Base-by-base conservation (phyloP, 2,113 vertebrate genomes). In the Sula dactylatra region DNA sequence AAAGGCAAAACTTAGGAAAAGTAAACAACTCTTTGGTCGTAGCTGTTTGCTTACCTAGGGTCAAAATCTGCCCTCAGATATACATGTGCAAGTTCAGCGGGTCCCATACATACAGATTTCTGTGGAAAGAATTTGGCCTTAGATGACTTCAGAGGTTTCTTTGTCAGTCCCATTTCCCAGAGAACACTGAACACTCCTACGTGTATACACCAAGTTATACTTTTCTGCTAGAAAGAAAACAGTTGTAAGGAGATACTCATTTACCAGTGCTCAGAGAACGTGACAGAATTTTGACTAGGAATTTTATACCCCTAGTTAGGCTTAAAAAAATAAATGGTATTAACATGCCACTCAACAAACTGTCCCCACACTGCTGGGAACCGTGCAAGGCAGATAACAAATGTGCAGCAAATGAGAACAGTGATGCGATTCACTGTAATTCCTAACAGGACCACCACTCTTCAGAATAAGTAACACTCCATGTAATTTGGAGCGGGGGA, bases 1-100 rank as follows among this genome's bases (percentile, higher is more conserved):
- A 88, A 98, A 98, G 96, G 97, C 94, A 97, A 98, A 98, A 97
- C 92, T 93, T 94, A 88, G 95, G 96, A 97, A 97, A 98, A 98
- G 97, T 97, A 98, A 98, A 98, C 93, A 98, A 77, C 90, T 90
- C 85, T 26, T 96, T 96, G 83, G 91, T 94, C 54, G 2, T 90
- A 64, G 95, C 69, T 95, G 82, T 96, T 97, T 95, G 95, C 96
- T 97, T 97, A 97, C 96, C 93, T 97, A 95, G 88, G 96, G 96
- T 96, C 95, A 98, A 93, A 94, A 98, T 98, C 96, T 97, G 95
- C 94, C 96, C 96, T 96, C 88, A 90, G 94, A 95, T 84, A 90
- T 70, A 77, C 90, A 61, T 92, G 66, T 86, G 95, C 65, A 82
- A 97, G 93, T 97, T 97, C 91, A 93, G 55, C 25, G 2, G 49